phyloP scores from a whole-genome alignment of 2,888 invertebrate genomes.

The Tiliacea citrago region DNA sequence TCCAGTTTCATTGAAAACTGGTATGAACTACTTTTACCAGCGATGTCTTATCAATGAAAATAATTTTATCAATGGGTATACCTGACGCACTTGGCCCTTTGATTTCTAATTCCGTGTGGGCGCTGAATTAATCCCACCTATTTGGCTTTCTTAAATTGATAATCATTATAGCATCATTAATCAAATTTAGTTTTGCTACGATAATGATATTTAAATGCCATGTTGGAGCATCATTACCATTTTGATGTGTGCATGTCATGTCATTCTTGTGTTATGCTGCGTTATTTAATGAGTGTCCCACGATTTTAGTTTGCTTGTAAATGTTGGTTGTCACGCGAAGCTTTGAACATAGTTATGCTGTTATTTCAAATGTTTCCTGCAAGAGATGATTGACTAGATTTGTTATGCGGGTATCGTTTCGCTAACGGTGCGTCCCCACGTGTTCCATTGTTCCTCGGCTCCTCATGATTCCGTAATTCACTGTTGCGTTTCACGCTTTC shows the following conservation, averaged over 20 bases:
- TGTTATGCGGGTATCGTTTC: slow-evolving; percentile 73
- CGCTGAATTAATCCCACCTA: slow-evolving; percentile 56
- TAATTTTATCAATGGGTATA: slow-evolving; percentile 75
- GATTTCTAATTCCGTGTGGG: slow-evolving; percentile 70
- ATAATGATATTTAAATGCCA: slow-evolving; percentile 69
- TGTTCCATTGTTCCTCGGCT: slow-evolving; percentile 78
- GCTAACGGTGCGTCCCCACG: slow-evolving; percentile 74
- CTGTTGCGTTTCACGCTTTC: slow-evolving; percentile 65
- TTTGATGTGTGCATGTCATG: slow-evolving; percentile 74
- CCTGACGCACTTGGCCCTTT: slow-evolving; percentile 65
- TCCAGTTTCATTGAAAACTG: slow-evolving; percentile 52
- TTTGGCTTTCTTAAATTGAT: slow-evolving; percentile 37
- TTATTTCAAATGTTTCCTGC: slow-evolving; percentile 75
- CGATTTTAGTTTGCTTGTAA: slow-evolving; percentile 69
- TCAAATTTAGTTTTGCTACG: slow-evolving; percentile 54
- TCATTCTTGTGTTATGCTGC: slow-evolving; percentile 62
- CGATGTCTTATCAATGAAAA: slow-evolving; percentile 77
- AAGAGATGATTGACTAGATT: slow-evolving; percentile 55
- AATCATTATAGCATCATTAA: slow-evolving; percentile 60
- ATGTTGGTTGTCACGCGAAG: slow-evolving; percentile 76
- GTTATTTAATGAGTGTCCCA: slow-evolving; percentile 65
- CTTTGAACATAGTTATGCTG: slow-evolving; percentile 78
- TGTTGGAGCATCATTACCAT: slow-evolving; percentile 69
- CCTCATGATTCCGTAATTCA: slow-evolving; percentile 70
- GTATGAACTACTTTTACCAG: slow-evolving; percentile 63